Base-by-base conservation (phyloP, 2,888 invertebrate genomes). In the Zelleria hepariella region DNA sequence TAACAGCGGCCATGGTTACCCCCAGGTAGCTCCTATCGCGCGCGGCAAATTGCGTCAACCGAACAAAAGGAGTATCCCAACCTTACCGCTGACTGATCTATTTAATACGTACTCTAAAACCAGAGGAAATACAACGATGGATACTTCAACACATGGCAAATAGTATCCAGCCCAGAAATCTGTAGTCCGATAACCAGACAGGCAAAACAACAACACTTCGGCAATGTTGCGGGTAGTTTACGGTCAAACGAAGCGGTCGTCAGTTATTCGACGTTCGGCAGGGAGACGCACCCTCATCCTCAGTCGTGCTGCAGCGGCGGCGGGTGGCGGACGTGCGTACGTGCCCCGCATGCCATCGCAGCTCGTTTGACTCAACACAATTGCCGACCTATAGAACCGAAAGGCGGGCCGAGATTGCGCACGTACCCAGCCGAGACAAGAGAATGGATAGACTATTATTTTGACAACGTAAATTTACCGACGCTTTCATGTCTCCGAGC, bases 361-460 rank as follows among this genome's bases (percentile, higher is more conserved):
- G 73, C 71, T 80, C 78, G 75, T 78, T 78, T 75, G 74, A 68
- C 58, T 51, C 66, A 66, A 65, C 68, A 73, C 69, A 74, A 79
- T 77, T 73, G 76, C 70, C 71, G 68, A 68, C 67, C 75, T 73
- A 72, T 66, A 71, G 67, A 64, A 65, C 71, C 70, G 66, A 72
- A 68, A 75, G 72, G 69, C 72, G 71, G 74, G 70, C 74, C 72
- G 68, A 68, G 75, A 77, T 78, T 78, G 78, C 68, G 65, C 78
- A 78, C 78, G 77, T 78, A 75, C 65, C 63, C 52, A 32, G 58
- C 58, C 58, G 53, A 58, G 58, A 52, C 58, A 58, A 53, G 52
- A 49, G 32, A 58, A 58, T 32, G 42, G 53, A 58, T 58, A 58
- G 52, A 58, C 58, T 53, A 58, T 53, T 58, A 58, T 58, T 58